phyloP scores from a whole-genome alignment of 1,140 invertebrate species.

The Amphibalanus amphitrite region DNA sequence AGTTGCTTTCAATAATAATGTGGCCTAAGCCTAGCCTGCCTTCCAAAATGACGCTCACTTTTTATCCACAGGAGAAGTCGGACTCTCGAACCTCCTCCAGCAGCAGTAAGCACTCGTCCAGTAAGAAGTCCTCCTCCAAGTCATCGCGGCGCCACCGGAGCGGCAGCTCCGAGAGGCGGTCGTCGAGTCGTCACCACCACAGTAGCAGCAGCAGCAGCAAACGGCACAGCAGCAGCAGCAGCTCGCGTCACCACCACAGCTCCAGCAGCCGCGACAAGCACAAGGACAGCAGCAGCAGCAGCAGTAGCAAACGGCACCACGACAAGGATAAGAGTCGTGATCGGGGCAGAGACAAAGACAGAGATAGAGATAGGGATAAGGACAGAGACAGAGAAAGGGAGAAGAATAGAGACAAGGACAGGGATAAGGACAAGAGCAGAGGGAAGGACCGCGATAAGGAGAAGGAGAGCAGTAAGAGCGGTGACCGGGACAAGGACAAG shows the following conservation, averaged over 20 bases:
- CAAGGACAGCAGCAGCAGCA: slow-evolving; percentile 7
- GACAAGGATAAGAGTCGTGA: no score
- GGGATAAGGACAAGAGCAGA: slow-evolving; percentile 17
- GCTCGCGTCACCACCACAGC: slow-evolving; percentile 12
- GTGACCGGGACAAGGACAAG: slow-evolving; percentile 21
- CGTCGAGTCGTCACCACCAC: background rate
- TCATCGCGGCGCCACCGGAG: background rate
- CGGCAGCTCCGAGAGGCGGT: background rate
- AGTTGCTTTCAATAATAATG: no score
- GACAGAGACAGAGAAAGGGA: slow-evolving; percentile 4
- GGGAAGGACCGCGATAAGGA: slow-evolving; percentile 23
- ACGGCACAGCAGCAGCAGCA: slow-evolving; percentile 8
- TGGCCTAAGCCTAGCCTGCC: no score
- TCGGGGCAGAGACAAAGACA: slow-evolving; percentile 9
- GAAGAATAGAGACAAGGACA: slow-evolving; percentile 10
- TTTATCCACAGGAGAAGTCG: background rate
- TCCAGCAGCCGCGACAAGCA: slow-evolving; percentile 9
- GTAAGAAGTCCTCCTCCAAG: background rate
- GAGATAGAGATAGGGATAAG: background rate
- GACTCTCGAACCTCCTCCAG: background rate
- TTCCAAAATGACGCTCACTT: no score
- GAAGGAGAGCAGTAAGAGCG: slow-evolving; percentile 23
- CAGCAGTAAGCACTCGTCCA: background rate
- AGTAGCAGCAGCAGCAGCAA: background rate
- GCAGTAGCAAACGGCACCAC: background rate